Percentiles rank a stretch among this genome's conserved stretches.
Evolutionary conservation across 2,888 invertebrate species (phyloP).

Genomic region (Brachylomia viminalis): DNA sequence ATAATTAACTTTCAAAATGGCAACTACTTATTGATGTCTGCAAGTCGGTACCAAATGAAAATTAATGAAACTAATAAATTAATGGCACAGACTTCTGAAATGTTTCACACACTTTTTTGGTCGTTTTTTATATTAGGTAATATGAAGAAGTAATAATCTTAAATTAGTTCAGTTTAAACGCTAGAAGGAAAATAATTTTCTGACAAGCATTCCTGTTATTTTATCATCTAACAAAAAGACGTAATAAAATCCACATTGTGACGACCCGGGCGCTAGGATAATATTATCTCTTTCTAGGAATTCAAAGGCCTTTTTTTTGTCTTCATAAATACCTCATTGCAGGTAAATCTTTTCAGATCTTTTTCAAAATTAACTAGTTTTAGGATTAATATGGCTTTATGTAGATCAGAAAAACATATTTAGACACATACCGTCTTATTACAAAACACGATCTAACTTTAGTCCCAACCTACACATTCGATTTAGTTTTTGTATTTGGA

Average conservation of each 20-base stretch:
- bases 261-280: not conserved
- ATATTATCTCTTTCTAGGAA: constrained; percentile 10
- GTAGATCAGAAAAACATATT: not conserved
- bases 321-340: not conserved
- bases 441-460: too few relatives aligned
- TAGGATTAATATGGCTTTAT: not conserved
- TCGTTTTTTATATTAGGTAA: not conserved
- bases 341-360: not conserved
- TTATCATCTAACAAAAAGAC: constrained; percentile 2
- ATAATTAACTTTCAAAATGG: not conserved
- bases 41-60: not conserved
- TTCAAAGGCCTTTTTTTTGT: not conserved
- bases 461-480: too few relatives aligned
- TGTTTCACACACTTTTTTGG: not conserved
- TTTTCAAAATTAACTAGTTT: not conserved
- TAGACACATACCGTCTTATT: too few relatives aligned
- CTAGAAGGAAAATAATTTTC: not conserved
- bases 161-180: not conserved
- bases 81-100: constrained; percentile 5
- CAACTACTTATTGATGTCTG: not conserved
- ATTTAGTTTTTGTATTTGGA: too few relatives aligned
- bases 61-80: constrained; percentile 12
- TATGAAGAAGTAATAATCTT: not conserved
- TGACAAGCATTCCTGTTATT: constrained; percentile 8
- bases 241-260: constrained; percentile 16